Base-by-base conservation (phyloP, 1,140 invertebrate genomes). In the Drosophila lacertosa region DNA sequence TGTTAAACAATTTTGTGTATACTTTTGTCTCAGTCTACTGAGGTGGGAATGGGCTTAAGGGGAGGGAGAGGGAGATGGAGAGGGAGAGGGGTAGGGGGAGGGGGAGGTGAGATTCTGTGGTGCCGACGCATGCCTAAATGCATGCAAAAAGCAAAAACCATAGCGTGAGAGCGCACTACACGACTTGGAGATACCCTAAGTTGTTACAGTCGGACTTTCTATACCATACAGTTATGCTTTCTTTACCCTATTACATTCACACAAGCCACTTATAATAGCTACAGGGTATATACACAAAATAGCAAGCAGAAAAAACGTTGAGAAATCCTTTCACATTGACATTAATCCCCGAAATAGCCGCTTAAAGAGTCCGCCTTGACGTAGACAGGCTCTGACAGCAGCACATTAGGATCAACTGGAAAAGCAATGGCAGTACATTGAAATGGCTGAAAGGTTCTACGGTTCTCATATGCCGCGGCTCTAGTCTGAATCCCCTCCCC, bases 311-410 rank as follows among this genome's bases (percentile, higher is more conserved):
- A 29, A 40, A 24, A 66, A 62, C n/a, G n/a, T 45, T 29, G 48
- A 50, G 64, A 78, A 77, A 83, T 77, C 79, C 79, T 83, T 89
- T 77, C 79, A 80, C 79, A 84, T 89, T 89, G 84, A 89, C 84
- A 89, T 79, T 89, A 89, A 89, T 89, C 79, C 84, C 66, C 66
- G 70, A 89, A 83, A 89, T 83, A 79, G 77, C 77, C 66, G 78
- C 64, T 70, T 44, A 74, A 70, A 69, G 60, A 47, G 58, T 47
- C 62, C 22, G 33, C 48, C 24, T 69, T 72, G 78, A 88, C 62
- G 64, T 76, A 53, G 71, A 89, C 83, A 89, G 72, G 58, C 73
- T 51, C 79, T 89, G 83, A 89, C 83, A 89, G 83, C 72, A 72
- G 73, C 81, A 89, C 83, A 89, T 89, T 89, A 89, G 83, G 76